These are phyloP conservation scores for Phenganax subtilis DNA, from an alignment of 92 coral and sea anemone species.

Conservation along the genomic window DNA sequence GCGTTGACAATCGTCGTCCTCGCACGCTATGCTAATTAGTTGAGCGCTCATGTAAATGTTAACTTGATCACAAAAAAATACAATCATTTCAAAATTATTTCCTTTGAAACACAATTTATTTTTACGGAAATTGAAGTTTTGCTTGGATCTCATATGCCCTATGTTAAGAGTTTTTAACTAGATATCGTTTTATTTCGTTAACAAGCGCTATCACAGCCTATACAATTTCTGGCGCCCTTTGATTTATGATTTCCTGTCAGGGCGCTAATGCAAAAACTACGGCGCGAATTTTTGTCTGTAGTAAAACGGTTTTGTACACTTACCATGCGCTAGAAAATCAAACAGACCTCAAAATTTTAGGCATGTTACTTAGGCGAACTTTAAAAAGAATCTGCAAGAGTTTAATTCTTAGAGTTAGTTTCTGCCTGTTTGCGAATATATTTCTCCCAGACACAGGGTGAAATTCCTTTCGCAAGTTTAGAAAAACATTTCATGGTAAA, in stretches of 20 bases:
- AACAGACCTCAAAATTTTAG: too few relatives aligned
- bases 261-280: slow-evolving; percentile 27
- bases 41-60: background rate
- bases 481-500: slow-evolving; percentile 15
- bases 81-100: background rate
- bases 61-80: background rate
- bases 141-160: background rate
- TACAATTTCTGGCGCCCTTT: slow-evolving; percentile 38
- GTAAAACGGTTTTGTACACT: background rate
- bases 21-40: slow-evolving; percentile 16
- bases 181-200: background rate
- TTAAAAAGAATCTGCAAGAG: background rate
- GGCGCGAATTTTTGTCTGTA: background rate
- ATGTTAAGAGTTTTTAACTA: background rate
- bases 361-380: too few relatives aligned
- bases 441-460: background rate
- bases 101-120: background rate
- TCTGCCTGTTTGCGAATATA: background rate
- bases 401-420: background rate
- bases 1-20: background rate
- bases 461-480: background rate
- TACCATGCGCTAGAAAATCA: background rate
- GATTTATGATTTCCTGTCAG: slow-evolving; percentile 45
- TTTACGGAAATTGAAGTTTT: background rate
- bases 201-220: slow-evolving; percentile 21